phyloP scores from a whole-genome alignment of 2,888 invertebrate genomes.

The Lycocerus yunnanus region DNA sequence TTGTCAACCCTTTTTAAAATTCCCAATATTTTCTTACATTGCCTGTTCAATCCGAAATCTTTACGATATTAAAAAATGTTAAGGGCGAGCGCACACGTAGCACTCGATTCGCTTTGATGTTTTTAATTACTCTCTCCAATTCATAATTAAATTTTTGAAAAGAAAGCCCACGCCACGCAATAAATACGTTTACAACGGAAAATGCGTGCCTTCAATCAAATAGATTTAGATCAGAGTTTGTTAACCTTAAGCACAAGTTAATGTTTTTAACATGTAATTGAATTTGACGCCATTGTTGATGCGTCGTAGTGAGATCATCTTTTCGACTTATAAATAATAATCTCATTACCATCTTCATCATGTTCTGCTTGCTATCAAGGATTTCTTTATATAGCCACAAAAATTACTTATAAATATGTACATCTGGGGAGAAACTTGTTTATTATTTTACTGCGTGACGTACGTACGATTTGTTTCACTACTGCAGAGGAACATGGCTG shows the following conservation, averaged over 20 bases:
- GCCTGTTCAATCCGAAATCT: not conserved
- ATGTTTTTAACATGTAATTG: conserved; percentile 30
- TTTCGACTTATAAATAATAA: conserved; percentile 26
- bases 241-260: conserved; percentile 20
- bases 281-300: conserved; percentile 25
- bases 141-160: not conserved
- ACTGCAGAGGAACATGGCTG: not conserved
- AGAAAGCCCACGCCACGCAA: not conserved
- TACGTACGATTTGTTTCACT: not conserved
- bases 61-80: not conserved
- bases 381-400: conserved; percentile 12
- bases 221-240: conserved; percentile 24
- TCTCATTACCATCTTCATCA: conserved; percentile 17
- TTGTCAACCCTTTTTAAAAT: not conserved
- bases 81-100: not conserved
- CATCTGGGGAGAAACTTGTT: not conserved
- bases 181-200: not conserved
- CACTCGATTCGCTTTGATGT: not conserved
- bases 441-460: not conserved
- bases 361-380: not conserved
- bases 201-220: conserved; percentile 14
- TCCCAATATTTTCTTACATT: not conserved
- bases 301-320: conserved; percentile 27
- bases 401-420: not conserved
- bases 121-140: not conserved